These are phyloP conservation scores for Diaphora mendica DNA, from an alignment of 2,888 invertebrate genomes.

Conservation along the genomic window DNA sequence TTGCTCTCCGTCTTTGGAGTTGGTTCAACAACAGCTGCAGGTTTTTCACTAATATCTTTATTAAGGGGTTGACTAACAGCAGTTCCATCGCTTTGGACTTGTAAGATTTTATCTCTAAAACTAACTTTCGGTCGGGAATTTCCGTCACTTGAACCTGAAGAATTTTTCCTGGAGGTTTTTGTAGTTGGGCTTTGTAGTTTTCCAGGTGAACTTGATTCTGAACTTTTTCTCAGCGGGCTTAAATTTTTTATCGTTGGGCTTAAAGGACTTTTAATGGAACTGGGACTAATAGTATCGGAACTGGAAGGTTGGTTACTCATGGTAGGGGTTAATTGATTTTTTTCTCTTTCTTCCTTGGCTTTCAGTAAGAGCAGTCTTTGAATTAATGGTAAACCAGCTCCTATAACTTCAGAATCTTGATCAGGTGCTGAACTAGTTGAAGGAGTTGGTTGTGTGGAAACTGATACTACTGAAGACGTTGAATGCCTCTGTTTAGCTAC, in stretches of 20 bases:
- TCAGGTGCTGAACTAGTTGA: slow-evolving; percentile 87
- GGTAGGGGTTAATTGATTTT: slow-evolving; percentile 78
- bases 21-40: slow-evolving; percentile 79
- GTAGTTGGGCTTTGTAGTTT: slow-evolving; percentile 81
- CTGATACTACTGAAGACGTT: slow-evolving; percentile 70
- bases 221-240: slow-evolving; percentile 82
- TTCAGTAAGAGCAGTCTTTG: slow-evolving; percentile 92
- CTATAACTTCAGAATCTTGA: slow-evolving; percentile 88
- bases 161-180: slow-evolving; percentile 82
- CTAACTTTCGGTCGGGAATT: slow-evolving; percentile 86
- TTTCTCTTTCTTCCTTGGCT: slow-evolving; percentile 90
- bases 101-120: slow-evolving; percentile 87
- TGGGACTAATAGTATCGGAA: slow-evolving; percentile 83
- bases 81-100: slow-evolving; percentile 85
- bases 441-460: slow-evolving; percentile 86
- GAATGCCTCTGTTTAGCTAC: slow-evolving; percentile 80
- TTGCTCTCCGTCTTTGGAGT: slow-evolving; percentile 80
- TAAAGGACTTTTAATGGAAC: slow-evolving; percentile 82
- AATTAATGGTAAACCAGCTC: slow-evolving; percentile 90
- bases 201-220: slow-evolving; percentile 82
- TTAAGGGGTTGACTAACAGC: slow-evolving; percentile 78
- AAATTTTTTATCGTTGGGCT: slow-evolving; percentile 83
- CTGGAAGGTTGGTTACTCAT: slow-evolving; percentile 82
- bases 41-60: slow-evolving; percentile 78
- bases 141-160: slow-evolving; percentile 79